Evolutionary conservation across 2,113 vertebrate genomes (phyloP).

Genomic region (Ptychochromis oligacanthus): DNA sequence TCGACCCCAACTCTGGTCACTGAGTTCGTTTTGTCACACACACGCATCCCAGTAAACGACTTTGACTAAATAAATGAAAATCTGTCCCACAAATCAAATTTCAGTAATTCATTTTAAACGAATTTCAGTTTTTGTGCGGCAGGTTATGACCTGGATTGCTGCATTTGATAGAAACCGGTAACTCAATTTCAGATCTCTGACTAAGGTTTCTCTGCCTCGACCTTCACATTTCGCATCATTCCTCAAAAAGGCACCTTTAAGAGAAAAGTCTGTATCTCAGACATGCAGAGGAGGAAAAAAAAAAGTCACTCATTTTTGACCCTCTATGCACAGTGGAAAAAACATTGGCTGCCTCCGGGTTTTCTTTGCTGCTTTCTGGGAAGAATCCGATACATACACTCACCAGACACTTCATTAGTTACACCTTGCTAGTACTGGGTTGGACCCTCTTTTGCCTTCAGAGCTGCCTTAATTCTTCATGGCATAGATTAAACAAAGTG

Average conservation of each 20-base stretch:
- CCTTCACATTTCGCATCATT: not conserved
- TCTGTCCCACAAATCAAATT: not conserved
- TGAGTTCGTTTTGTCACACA: not conserved
- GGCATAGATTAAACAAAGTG: not conserved
- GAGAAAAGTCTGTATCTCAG: too few species aligned
- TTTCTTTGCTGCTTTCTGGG: not conserved
- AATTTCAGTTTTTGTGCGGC: not conserved
- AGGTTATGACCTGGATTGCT: not conserved
- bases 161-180: not conserved
- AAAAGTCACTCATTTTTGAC: not conserved
- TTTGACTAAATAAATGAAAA: not conserved
- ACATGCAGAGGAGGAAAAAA: not conserved
- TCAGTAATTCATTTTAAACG: too few species aligned
- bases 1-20: not conserved
- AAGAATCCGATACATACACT: not conserved
- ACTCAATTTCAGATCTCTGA: not conserved
- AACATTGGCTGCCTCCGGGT: too few species aligned
- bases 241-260: too few species aligned
- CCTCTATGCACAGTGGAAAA: not conserved
- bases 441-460: too few species aligned
- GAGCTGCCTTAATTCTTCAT: not conserved
- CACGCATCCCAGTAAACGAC: not conserved
- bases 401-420: not conserved
- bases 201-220: not conserved
- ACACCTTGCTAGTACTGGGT: too few species aligned